These are phyloP conservation scores for Bruchidius siliquastri DNA, from an alignment of 2,888 invertebrate species.

Conservation along the genomic window DNA sequence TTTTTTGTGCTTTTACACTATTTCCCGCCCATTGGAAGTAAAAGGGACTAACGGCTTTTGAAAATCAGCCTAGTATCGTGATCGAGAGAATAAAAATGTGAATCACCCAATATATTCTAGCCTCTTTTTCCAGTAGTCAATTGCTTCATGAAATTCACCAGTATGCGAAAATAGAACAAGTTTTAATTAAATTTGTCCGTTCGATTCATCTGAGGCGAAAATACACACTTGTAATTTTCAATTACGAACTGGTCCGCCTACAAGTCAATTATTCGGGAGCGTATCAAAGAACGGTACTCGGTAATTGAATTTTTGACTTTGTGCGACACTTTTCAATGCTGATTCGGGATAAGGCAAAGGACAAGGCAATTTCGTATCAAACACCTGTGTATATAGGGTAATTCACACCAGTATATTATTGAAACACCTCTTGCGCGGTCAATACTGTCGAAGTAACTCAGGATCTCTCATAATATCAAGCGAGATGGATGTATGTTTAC, in stretches of 20 bases:
- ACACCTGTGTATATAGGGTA: background rate
- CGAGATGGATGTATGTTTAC: no score
- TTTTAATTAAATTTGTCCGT: background rate
- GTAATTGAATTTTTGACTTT: background rate
- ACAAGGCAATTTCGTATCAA: background rate
- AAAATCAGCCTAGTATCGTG: no score
- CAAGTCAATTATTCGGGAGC: background rate
- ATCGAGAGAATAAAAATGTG: no score
- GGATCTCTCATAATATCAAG: no score
- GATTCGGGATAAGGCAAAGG: background rate
- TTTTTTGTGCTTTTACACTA: no score
- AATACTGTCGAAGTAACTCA: no score
- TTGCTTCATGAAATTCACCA: background rate
- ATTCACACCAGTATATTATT: no score
- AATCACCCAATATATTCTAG: background rate
- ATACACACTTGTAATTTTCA: background rate
- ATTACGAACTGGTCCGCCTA: background rate
- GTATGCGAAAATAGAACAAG: background rate
- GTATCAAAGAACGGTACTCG: background rate
- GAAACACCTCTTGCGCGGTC: no score
- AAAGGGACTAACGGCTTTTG: no score
- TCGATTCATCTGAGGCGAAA: background rate
- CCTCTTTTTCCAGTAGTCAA: background rate
- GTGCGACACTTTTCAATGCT: background rate
- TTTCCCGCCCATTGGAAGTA: no score